These are phyloP conservation scores for Catocala nupta DNA, from an alignment of 2,888 invertebrate genomes.

Conservation along the genomic window DNA sequence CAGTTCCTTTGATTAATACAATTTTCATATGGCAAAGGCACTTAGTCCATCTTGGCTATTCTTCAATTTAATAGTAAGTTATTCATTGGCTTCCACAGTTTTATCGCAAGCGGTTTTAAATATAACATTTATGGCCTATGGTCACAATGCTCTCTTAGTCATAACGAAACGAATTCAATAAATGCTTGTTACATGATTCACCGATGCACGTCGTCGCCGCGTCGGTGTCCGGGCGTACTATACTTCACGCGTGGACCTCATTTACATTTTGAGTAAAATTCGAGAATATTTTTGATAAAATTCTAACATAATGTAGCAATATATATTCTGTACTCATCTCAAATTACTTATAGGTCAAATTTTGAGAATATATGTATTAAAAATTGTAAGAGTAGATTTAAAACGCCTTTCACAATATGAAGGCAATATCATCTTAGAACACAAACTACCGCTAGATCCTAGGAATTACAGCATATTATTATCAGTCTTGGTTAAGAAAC, in stretches of 20 bases:
- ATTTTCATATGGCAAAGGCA: conserved; percentile 30
- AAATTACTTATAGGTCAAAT: too few species aligned
- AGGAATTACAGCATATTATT: too few species aligned
- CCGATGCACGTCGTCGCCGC: conserved; percentile 54
- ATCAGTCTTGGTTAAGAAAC: too few species aligned
- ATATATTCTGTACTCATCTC: too few species aligned
- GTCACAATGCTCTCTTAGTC: conserved; percentile 75
- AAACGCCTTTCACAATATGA: conserved; percentile 10
- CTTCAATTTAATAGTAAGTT: conserved; percentile 11
- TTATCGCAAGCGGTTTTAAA: conserved; percentile 62
- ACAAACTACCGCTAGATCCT: background rate
- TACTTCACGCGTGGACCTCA: conserved; percentile 37
- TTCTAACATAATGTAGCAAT: too few species aligned
- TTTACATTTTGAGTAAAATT: conserved; percentile 15
- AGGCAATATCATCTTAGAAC: conserved; percentile 10
- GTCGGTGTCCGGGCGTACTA: conserved; percentile 55
- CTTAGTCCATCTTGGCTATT: conserved; percentile 9
- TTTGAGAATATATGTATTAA: too few species aligned
- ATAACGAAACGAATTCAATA: conserved; percentile 75
- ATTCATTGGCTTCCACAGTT: conserved; percentile 45
- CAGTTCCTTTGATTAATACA: conserved; percentile 50
- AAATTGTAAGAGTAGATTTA: background rate
- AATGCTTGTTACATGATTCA: conserved; percentile 77
- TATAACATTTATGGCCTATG: conserved; percentile 64
- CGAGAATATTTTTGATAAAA: conserved; percentile 2